Conservation (phyloP, 1,140 invertebrate species). For the Heliconius himera region DNA sequence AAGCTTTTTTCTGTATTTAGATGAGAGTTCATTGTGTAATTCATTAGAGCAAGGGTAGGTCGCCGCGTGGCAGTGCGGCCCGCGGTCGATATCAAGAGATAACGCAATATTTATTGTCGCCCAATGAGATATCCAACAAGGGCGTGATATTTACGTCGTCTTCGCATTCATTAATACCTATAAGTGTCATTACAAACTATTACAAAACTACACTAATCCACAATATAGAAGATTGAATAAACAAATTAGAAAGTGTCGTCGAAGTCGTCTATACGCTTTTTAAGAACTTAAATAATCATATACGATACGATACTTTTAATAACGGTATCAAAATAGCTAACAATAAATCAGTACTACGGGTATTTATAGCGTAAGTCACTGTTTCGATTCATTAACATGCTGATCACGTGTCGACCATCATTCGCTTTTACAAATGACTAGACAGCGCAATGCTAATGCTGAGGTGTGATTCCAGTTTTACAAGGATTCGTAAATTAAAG, state of each 20-base stretch:
- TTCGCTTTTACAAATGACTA: conserved; percentile 61
- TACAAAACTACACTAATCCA: conserved; percentile 9
- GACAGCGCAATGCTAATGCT: conserved; percentile 50
- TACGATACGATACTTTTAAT: background rate
- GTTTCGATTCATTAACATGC: conserved; percentile 59
- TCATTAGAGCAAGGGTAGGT: conserved; percentile 78
- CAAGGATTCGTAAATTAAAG: conserved; percentile 50
- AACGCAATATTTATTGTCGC: conserved; percentile 75
- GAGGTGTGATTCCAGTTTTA: conserved; percentile 53
- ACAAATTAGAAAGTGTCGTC: background rate
- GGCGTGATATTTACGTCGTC: conserved; percentile 68
- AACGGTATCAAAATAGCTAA: background rate
- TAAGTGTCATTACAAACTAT: conserved; percentile 37
- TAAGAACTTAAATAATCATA: background rate
- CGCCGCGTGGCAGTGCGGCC: conserved; percentile 64
- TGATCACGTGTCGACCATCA: conserved; percentile 58
- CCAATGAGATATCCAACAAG: conserved; percentile 73
- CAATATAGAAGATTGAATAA: background rate
- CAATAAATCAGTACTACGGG: conserved; percentile 20
- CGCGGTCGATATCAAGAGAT: conserved; percentile 77
- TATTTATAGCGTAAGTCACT: conserved; percentile 47
- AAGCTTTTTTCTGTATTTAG: conserved; percentile 82
- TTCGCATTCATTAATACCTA: conserved; percentile 71
- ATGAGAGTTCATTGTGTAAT: conserved; percentile 82
- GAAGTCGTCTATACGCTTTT: background rate